Percentiles rank a stretch among this genome's conserved stretches.
phyloP scores from a whole-genome alignment of 2,113 vertebrate species.

The Trematocara zebra region DNA sequence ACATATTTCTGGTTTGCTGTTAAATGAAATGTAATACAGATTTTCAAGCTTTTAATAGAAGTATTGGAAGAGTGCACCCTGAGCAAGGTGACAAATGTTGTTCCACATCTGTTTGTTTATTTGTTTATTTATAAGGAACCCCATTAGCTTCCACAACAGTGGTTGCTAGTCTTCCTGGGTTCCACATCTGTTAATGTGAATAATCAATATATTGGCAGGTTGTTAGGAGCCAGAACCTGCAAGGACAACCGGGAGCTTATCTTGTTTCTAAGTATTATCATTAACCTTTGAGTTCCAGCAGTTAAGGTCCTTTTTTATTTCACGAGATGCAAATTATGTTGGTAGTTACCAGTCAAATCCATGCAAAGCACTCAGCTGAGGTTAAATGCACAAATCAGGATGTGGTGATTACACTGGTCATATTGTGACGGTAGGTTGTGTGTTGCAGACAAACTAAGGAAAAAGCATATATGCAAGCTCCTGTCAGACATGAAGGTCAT shows the following conservation, averaged over 20 bases:
- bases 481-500: neutral
- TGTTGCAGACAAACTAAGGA: neutral
- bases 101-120: neutral
- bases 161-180: no score
- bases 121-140: no score
- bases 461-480: neutral
- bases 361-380: conserved; percentile 48
- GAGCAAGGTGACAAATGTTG: neutral
- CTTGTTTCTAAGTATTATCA: neutral
- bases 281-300: conserved; percentile 15
- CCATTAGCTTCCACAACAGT: no score
- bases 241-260: neutral
- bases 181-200: neutral
- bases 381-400: conserved; percentile 20
- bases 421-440: neutral
- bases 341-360: conserved; percentile 52
- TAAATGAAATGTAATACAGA: neutral
- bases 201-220: conserved; percentile 20
- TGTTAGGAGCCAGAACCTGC: neutral
- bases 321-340: conserved; percentile 51
- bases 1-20: neutral
- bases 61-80: neutral
- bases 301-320: conserved; percentile 20
- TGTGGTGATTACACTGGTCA: conserved; percentile 9
- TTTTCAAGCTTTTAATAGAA: neutral